Conservation (phyloP, 92 coral and sea anemone genomes). For the Galaxea fascicularis region DNA sequence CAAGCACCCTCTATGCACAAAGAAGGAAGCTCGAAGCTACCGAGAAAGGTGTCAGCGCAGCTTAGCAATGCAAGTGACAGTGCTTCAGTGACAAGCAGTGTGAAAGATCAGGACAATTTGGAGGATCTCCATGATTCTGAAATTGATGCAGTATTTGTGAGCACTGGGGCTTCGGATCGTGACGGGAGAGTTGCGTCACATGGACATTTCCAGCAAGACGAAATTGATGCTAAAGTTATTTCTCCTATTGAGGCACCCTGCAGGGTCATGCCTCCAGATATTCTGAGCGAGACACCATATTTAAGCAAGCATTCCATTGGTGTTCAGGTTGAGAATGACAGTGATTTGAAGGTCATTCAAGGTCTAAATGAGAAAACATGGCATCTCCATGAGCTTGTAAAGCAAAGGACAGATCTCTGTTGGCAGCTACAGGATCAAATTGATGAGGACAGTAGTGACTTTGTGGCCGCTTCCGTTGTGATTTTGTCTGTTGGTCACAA, state of each 20-base stretch:
- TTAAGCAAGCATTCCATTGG: constrained; percentile 79
- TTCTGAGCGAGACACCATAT: constrained; percentile 84
- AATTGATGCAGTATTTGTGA: constrained; percentile 54
- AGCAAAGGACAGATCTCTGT: constrained; percentile 65
- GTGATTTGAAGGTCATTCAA: constrained; percentile 53
- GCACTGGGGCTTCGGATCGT: constrained; percentile 63
- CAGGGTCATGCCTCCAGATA: constrained; percentile 77
- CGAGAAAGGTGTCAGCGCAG: constrained; percentile 45
- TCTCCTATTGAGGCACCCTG: constrained; percentile 29
- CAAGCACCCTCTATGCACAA: neutral
- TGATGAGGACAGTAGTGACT: constrained; percentile 53
- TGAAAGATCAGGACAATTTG: constrained; percentile 46
- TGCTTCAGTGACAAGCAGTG: constrained; percentile 45
- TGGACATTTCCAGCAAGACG: constrained; percentile 33
- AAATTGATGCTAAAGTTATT: constrained; percentile 27
- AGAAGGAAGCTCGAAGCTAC: constrained; percentile 46
- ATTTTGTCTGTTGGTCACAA: constrained; percentile 53
- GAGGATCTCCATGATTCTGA: constrained; percentile 64
- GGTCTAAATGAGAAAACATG: constrained; percentile 68
- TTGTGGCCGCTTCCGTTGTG: constrained; percentile 74
- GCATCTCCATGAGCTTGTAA: constrained; percentile 65
- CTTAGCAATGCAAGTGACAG: constrained; percentile 47
- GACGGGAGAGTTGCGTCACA: constrained; percentile 44
- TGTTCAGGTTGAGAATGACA: constrained; percentile 82
- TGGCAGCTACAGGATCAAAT: constrained; percentile 64